Evolutionary conservation across 2,888 invertebrate species (phyloP).

Genomic region (Eueremaeus valkanovi): DNA sequence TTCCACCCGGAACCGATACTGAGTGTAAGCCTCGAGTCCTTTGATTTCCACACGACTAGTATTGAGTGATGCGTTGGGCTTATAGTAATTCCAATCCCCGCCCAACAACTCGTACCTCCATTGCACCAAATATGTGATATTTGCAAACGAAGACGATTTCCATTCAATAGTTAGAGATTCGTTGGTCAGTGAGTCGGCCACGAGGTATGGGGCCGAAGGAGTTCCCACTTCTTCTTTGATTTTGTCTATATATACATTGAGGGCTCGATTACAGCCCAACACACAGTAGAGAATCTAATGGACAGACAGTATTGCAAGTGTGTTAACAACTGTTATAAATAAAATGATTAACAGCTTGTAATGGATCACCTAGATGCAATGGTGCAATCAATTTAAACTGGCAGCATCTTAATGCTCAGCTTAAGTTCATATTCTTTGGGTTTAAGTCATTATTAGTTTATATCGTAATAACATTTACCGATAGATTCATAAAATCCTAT

Average conservation of each 20-base stretch:
- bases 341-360: no score
- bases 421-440: no score
- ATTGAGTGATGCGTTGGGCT: slow-evolving; percentile 43
- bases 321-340: no score
- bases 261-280: slow-evolving; percentile 75
- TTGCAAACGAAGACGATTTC: slow-evolving; percentile 56
- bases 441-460: no score
- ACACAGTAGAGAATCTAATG: slow-evolving; percentile 67
- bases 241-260: slow-evolving; percentile 66
- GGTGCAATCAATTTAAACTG: no score
- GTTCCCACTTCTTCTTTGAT: slow-evolving; percentile 62
- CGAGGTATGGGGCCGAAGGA: slow-evolving; percentile 69
- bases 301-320: no score
- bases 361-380: no score
- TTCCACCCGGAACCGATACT: slow-evolving; percentile 86
- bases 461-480: no score
- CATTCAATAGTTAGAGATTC: slow-evolving; percentile 75
- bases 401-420: no score
- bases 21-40: slow-evolving; percentile 77
- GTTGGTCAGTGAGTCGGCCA: slow-evolving; percentile 70
- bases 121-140: slow-evolving; percentile 62
- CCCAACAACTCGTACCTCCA: slow-evolving; percentile 62
- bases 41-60: slow-evolving; percentile 58
- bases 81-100: slow-evolving; percentile 75
- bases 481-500: no score